phyloP scores from a whole-genome alignment of 1,140 invertebrate genomes.

The Archegozetes longisetosus region DNA sequence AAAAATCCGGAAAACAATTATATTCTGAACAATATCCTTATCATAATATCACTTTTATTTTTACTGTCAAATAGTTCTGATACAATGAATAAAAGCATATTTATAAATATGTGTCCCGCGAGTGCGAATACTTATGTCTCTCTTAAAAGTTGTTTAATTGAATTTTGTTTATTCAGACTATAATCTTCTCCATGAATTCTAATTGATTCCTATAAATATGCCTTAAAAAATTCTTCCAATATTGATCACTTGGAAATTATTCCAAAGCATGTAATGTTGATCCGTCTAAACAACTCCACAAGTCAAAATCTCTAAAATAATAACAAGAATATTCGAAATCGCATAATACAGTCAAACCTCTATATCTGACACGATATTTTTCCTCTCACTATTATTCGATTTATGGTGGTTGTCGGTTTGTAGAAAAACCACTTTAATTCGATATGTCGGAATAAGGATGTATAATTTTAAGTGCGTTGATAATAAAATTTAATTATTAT shows the following conservation, averaged over 20 bases:
- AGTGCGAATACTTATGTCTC: not conserved
- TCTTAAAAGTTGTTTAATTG: not conserved
- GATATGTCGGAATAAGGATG: too few relatives aligned
- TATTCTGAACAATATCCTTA: not conserved
- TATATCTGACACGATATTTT: too few relatives aligned
- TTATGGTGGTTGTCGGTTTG: too few relatives aligned
- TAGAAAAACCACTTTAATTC: too few relatives aligned
- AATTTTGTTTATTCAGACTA: not conserved
- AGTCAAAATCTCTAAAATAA: not conserved
- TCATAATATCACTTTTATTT: not conserved
- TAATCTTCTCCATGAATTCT: not conserved
- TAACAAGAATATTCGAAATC: conserved; percentile 4
- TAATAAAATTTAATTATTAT: too few relatives aligned
- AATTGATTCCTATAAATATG: not conserved
- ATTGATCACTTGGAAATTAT: not conserved
- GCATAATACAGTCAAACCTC: too few relatives aligned
- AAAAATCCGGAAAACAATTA: too few relatives aligned
- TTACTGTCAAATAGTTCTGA: not conserved
- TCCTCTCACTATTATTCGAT: too few relatives aligned
- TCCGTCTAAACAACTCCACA: not conserved
- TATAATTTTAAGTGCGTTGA: too few relatives aligned
- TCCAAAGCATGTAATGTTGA: not conserved
- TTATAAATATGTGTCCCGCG: not conserved
- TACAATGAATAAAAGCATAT: not conserved
- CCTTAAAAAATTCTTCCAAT: not conserved